These are phyloP conservation scores for Pseudococcus viburni DNA, from an alignment of 2,888 invertebrate species.

Conservation along the genomic window DNA sequence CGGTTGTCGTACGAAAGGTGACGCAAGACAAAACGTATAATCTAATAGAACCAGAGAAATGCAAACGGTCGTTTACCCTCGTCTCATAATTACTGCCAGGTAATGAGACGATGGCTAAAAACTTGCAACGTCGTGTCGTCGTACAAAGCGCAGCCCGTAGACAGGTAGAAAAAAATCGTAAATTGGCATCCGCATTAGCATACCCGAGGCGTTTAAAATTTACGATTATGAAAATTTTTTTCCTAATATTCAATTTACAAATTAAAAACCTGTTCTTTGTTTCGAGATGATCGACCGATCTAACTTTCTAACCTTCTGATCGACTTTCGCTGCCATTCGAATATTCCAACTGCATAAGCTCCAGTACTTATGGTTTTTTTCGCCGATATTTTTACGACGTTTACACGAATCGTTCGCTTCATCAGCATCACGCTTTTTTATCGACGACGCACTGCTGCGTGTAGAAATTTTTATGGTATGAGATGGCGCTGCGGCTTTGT, in stretches of 20 bases:
- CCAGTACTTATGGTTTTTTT: neutral
- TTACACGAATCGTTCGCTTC: neutral
- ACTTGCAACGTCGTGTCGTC: neutral
- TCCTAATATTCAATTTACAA: neutral
- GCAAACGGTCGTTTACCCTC: neutral
- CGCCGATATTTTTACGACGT: neutral
- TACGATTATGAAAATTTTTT: neutral
- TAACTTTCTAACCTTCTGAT: slow-evolving; percentile 43
- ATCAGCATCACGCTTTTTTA: neutral
- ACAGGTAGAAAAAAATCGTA: neutral
- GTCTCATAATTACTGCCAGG: neutral
- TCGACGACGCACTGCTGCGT: neutral
- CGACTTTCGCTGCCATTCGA: slow-evolving; percentile 37
- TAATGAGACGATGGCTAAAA: neutral
- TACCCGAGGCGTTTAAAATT: neutral
- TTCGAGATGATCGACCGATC: neutral
- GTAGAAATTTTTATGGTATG: neutral
- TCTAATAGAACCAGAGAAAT: no score
- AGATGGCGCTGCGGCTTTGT: neutral
- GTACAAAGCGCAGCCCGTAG: neutral
- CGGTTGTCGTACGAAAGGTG: no score
- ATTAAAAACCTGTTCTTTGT: slow-evolving; percentile 34
- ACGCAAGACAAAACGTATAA: no score
- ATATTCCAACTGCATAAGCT: neutral
- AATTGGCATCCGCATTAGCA: neutral